A percentile compares a stretch with the other conserved stretches of the same genome.
Evolutionary conservation across 2,113 vertebrate species (phyloP).

Genomic region (Hyperoodon ampullatus): DNA sequence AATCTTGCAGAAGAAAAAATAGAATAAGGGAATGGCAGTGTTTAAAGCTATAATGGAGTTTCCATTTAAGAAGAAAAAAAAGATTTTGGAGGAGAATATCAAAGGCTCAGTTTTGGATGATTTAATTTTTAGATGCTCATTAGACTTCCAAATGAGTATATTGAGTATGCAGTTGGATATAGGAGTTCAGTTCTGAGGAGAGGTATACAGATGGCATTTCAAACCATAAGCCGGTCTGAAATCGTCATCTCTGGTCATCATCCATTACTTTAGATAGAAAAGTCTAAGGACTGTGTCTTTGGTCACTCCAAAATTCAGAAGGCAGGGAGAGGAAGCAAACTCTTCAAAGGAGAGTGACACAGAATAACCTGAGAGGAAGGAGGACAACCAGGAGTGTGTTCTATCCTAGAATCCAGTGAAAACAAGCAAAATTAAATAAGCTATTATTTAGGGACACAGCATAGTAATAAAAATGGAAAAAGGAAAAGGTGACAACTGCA

Average conservation of each 20-base stretch:
- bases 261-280: background rate
- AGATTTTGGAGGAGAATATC: background rate
- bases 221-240: background rate
- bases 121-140: background rate
- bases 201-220: background rate
- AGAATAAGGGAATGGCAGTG: background rate
- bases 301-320: background rate
- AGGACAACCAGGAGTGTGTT: background rate
- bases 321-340: background rate
- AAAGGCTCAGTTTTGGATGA: background rate
- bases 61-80: conserved; percentile 1
- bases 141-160: background rate
- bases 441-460: background rate
- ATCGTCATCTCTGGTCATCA: background rate
- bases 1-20: background rate
- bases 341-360: background rate
- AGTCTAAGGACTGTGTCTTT: background rate
- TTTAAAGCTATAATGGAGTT: background rate
- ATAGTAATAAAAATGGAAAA: background rate
- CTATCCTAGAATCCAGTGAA: background rate
- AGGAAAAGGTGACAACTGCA: background rate
- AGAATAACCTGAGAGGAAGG: background rate
- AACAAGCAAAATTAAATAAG: background rate
- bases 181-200: background rate
- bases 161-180: background rate